A percentile compares a stretch with the other conserved stretches of the same genome.
phyloP scores from a whole-genome alignment of 2,113 vertebrate species.

The Sceloporus undulatus region DNA sequence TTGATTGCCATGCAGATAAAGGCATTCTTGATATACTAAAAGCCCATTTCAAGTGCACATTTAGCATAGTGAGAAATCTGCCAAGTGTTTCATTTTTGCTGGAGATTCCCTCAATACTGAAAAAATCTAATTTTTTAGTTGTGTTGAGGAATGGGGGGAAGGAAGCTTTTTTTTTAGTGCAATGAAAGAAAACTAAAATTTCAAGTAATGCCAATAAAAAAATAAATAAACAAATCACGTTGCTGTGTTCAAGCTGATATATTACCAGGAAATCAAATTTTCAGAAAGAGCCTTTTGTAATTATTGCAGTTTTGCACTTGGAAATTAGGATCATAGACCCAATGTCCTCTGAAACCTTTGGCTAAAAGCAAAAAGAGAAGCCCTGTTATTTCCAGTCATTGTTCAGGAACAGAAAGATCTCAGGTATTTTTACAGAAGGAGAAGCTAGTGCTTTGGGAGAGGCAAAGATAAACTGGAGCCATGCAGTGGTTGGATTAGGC shows the following conservation, averaged over 20 bases:
- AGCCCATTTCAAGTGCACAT: conserved; percentile 31
- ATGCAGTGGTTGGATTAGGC: no score
- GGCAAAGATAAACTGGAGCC: no score
- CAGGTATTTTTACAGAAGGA: no score
- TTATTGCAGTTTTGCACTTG: background rate
- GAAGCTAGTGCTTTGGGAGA: no score
- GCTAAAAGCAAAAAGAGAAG: background rate
- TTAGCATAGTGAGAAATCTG: conserved; percentile 36
- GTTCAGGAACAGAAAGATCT: background rate
- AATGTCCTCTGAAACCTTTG: no score
- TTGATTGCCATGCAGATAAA: conserved; percentile 42
- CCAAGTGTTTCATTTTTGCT: conserved; percentile 44
- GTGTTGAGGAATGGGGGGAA: conserved; percentile 31
- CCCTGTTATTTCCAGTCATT: no score
- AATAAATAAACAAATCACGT: background rate
- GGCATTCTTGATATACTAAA: conserved; percentile 46
- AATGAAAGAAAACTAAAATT: conserved; percentile 25
- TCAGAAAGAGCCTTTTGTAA: background rate
- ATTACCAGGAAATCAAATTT: background rate
- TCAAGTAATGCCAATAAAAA: background rate
- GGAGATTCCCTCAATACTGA: conserved; percentile 32
- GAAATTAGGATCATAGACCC: background rate
- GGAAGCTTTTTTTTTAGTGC: background rate
- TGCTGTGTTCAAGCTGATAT: background rate
- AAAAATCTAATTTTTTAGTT: conserved; percentile 30